Evolutionary conservation across 2,797 vertebrate species (phyloP).

Genomic region (Syngnathus acus): DNA sequence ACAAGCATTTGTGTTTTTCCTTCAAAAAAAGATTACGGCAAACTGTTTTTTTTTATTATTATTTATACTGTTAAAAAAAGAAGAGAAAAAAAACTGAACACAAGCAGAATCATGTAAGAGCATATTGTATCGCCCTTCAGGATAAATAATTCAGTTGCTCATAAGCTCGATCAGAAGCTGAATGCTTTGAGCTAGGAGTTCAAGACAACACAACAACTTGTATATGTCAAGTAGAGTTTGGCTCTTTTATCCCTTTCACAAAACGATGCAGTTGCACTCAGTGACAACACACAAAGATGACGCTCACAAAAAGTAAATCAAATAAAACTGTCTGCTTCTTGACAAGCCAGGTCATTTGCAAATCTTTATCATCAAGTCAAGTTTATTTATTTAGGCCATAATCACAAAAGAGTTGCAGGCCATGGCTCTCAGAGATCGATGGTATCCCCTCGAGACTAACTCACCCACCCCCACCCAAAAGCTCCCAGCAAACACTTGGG

Average conservation of each 20-base stretch:
- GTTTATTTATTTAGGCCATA: background rate
- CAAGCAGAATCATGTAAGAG: slow-evolving; percentile 19
- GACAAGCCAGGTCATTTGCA: background rate
- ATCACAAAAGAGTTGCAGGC: background rate
- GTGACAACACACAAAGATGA: slow-evolving; percentile 24
- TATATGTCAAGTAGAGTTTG: slow-evolving; percentile 24
- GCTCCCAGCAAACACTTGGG: background rate
- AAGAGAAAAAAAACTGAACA: background rate
- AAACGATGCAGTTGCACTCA: slow-evolving; percentile 5
- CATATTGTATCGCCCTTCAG: slow-evolving; percentile 22
- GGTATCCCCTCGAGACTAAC: background rate
- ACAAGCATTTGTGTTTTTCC: background rate
- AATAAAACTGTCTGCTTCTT: background rate
- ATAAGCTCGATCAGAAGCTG: slow-evolving; percentile 24
- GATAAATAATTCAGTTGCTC: slow-evolving; percentile 28
- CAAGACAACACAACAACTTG: slow-evolving; percentile 19
- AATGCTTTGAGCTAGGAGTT: slow-evolving; percentile 16
- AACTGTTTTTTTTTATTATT: background rate
- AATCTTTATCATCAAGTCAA: background rate
- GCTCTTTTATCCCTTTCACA: slow-evolving; percentile 30
- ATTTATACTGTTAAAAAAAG: background rate
- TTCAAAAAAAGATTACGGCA: background rate
- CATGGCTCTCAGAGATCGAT: background rate
- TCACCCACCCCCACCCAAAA: background rate
- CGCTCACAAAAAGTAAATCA: background rate